A percentile compares a stretch with the other conserved stretches of the same genome.
These are phyloP conservation scores for Emydura subglobosa DNA, from an alignment of 2,113 vertebrate species.

Conservation along the genomic window DNA sequence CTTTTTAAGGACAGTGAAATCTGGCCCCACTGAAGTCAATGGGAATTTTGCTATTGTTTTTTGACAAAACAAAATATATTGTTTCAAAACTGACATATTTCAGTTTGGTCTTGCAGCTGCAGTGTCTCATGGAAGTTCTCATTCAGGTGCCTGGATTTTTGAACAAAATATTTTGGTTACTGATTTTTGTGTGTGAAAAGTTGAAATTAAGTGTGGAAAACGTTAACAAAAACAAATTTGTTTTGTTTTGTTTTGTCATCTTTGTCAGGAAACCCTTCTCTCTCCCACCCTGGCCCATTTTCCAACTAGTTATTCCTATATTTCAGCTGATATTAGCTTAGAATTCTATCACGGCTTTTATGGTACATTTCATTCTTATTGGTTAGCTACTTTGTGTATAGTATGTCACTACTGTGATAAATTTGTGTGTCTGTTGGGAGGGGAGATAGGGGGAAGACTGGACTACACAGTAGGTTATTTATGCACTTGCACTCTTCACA, in stretches of 20 bases:
- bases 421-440: not conserved
- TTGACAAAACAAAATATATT: not conserved
- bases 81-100: not conserved
- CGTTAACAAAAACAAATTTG: not conserved
- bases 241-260: not conserved
- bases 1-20: not conserved
- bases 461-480: not conserved
- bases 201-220: not conserved
- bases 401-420: accelerated
- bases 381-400: not conserved
- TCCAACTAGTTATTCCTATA: too few relatives aligned
- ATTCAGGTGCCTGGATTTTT: not conserved
- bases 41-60: not conserved
- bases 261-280: not conserved
- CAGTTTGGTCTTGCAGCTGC: not conserved
- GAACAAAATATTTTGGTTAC: not conserved
- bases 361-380: not conserved
- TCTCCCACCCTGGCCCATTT: not conserved
- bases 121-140: not conserved
- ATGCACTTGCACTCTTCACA: not conserved
- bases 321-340: not conserved
- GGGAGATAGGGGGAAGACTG: not conserved
- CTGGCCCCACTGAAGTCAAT: not conserved
- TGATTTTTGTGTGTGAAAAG: not conserved
- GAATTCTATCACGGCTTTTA: not conserved